Evolutionary conservation across 2,888 invertebrate genomes (phyloP).

Genomic region (Pammene aurita): DNA sequence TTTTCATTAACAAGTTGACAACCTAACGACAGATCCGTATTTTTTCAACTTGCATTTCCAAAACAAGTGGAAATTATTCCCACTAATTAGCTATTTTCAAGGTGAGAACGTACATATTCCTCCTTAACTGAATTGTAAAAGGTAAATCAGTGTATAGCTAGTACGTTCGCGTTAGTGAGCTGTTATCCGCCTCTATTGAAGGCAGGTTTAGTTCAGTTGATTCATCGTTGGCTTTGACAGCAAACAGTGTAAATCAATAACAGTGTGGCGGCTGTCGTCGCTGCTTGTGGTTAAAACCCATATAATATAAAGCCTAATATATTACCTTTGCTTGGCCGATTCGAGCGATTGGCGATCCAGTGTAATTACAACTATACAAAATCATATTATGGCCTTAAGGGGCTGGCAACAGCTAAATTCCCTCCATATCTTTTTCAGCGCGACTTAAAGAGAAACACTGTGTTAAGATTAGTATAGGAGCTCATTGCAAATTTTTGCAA

Average conservation of each 20-base stretch:
- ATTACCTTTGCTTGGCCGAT: background rate
- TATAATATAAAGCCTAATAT: slow-evolving; percentile 19
- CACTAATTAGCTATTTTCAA: too few species aligned
- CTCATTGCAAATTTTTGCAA: too few species aligned
- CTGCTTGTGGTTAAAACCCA: slow-evolving; percentile 27
- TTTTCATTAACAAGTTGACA: too few species aligned
- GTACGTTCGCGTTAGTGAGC: background rate
- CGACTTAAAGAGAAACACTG: too few species aligned
- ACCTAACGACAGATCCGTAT: too few species aligned
- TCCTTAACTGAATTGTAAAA: slow-evolving; percentile 8
- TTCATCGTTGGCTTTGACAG: slow-evolving; percentile 45
- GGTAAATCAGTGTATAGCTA: slow-evolving; percentile 5
- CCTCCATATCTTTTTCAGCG: too few species aligned
- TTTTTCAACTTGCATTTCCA: too few species aligned
- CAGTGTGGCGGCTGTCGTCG: slow-evolving; percentile 39
- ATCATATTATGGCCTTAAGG: background rate
- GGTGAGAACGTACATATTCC: too few species aligned
- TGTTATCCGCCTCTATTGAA: slow-evolving; percentile 23
- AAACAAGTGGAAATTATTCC: too few species aligned
- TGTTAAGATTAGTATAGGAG: too few species aligned
- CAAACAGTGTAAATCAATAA: slow-evolving; percentile 52
- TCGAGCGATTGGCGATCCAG: background rate
- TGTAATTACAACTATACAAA: background rate
- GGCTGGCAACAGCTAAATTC: too few species aligned
- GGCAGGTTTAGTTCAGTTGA: slow-evolving; percentile 43